Base-by-base conservation (phyloP, 1,140 invertebrate species). In the Chymomyza costata region DNA sequence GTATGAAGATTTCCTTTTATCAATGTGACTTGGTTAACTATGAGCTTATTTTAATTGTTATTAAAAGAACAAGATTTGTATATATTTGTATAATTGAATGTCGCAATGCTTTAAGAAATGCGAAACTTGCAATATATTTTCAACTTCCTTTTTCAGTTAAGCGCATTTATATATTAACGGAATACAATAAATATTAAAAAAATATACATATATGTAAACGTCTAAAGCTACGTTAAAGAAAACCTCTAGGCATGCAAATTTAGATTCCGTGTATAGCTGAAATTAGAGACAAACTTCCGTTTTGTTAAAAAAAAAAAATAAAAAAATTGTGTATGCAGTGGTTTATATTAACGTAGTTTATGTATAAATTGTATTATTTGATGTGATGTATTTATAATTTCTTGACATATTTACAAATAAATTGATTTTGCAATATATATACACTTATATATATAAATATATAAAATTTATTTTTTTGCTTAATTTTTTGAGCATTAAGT, bases 351-450 rank as follows among this genome's bases (percentile, higher is more conserved):
- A 28, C 10, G 10, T 28, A 28, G 10, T 11, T n/a, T 34, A 34
- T 34, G 5, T 34, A 34, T 34, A n/a, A 78, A 80, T 78, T 78
- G 71, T 78, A 78, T 78, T 78, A 78, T 78, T 53, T 73, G 64
- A 80, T 80, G 73, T 80, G 73, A 80, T 80, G 64, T 80, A 80
- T 81, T 80, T 80, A 80, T 80, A 80, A 80, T 80, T 80, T 80
- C 40, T 53, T 51, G 21, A 39, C 57, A 53, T 45, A 64, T 74
- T 32, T 5, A 6, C 54, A 58, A 16, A 25, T 25, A 25, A 25
- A 25, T 25, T 25, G 21, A 25, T 25, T 25, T 25, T 25, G 7
- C 16, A 28, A 47, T 54, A 66, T 40, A 57, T 51, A 56, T 57
- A 62, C 39, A 58, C 25, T 28, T 44, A 59, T 35, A 48, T 30